Percentiles rank a stretch among this genome's conserved stretches.
Evolutionary conservation across 2,797 vertebrate genomes (phyloP).

Genomic region (Artibeus jamaicensis): DNA sequence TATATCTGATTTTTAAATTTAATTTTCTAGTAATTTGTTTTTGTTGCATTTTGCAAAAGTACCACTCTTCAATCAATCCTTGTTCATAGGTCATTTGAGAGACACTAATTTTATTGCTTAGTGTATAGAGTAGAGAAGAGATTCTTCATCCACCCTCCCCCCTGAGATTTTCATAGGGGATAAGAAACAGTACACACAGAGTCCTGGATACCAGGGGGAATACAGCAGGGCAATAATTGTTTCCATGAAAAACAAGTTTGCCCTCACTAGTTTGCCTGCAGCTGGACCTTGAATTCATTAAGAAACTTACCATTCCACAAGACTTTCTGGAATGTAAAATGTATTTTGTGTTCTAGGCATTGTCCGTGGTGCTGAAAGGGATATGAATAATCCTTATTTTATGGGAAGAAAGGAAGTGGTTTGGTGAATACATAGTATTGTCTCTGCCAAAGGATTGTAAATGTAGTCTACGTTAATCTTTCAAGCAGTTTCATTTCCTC

Average conservation of each 20-base stretch:
- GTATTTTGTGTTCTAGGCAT: background rate
- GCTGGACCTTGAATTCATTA: background rate
- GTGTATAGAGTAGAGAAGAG: background rate
- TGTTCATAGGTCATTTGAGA: constrained; percentile 14
- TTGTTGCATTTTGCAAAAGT: background rate
- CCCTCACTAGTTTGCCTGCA: background rate
- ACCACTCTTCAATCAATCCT: background rate
- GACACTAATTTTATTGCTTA: background rate
- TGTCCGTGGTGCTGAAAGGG: constrained; percentile 4
- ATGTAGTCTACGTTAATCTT: background rate
- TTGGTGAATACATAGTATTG: background rate
- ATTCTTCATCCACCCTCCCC: background rate
- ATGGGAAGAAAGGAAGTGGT: background rate
- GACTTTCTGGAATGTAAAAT: background rate
- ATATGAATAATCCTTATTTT: background rate
- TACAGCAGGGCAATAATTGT: background rate
- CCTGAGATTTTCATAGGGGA: background rate
- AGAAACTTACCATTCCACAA: background rate
- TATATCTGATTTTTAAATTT: constrained; percentile 33
- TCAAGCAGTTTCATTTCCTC: background rate
- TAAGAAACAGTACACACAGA: background rate
- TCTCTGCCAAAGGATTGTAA: background rate
- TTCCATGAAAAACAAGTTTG: background rate
- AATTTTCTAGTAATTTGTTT: constrained; percentile 19
- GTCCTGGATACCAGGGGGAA: background rate